A percentile compares a stretch with the other conserved stretches of the same genome.
Conservation (phyloP, 1,140 invertebrate genomes). For the Maniola jurtina region DNA sequence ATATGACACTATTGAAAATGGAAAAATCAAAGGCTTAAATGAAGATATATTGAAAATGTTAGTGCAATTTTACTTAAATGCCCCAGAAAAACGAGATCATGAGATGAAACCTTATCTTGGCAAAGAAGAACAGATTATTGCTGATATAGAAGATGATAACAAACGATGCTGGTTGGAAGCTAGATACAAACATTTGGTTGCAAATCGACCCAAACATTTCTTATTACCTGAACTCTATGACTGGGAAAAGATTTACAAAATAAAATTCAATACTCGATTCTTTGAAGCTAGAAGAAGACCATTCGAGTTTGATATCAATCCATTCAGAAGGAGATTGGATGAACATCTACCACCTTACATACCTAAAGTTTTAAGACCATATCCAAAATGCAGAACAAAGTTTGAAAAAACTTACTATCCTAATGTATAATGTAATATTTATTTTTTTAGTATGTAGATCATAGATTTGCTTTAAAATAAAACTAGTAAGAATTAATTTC, state of each 20-base stretch:
- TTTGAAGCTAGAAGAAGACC: constrained; percentile 83
- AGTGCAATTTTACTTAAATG: constrained; percentile 87
- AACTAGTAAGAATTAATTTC: background rate
- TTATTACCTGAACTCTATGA: constrained; percentile 83
- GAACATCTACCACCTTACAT: constrained; percentile 84
- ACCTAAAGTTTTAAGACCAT: constrained; percentile 80
- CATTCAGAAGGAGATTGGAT: constrained; percentile 80
- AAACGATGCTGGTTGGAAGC: constrained; percentile 84
- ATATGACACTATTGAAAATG: constrained; percentile 86
- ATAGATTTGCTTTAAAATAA: constrained; percentile 1
- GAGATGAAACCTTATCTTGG: constrained; percentile 88
- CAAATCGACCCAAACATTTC: constrained; percentile 82
- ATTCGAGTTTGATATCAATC: constrained; percentile 82
- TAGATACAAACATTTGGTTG: constrained; percentile 83
- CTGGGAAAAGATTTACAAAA: constrained; percentile 90
- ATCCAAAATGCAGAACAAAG: constrained; percentile 80
- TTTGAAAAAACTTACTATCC: constrained; percentile 83
- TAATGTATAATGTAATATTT: constrained; percentile 51
- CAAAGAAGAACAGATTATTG: constrained; percentile 79
- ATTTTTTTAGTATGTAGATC: background rate
- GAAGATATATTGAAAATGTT: constrained; percentile 87
- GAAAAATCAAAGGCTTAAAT: constrained; percentile 88
- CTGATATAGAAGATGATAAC: constrained; percentile 84
- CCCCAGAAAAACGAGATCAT: constrained; percentile 81
- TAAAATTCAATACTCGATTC: constrained; percentile 82